These are phyloP conservation scores for Baccha elongata DNA, from an alignment of 2,888 invertebrate species.

Conservation along the genomic window DNA sequence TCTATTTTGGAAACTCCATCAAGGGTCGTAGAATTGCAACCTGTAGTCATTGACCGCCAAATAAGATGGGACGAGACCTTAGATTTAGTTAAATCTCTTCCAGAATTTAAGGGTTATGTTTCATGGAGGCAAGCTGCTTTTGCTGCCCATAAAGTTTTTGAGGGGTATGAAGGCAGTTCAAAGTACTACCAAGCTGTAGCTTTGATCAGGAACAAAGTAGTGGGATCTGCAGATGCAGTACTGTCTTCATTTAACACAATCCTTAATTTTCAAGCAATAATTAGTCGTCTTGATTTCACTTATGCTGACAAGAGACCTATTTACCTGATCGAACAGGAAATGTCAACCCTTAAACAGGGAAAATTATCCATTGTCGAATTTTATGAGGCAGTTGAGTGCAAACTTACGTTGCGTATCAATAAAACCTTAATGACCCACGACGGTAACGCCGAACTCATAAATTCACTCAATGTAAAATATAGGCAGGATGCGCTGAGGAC, in stretches of 20 bases:
- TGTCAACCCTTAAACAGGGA: conserved; percentile 47
- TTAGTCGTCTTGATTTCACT: conserved; percentile 31
- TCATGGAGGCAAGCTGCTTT: conserved; percentile 49
- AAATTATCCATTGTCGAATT: conserved; percentile 39
- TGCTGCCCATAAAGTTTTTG: too few species aligned
- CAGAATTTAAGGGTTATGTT: too few species aligned
- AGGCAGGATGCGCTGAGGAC: conserved; percentile 29
- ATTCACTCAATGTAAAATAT: conserved; percentile 46
- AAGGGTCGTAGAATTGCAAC: conserved; percentile 1
- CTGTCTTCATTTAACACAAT: conserved; percentile 38
- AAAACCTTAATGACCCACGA: conserved; percentile 44
- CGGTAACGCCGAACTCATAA: conserved; percentile 27
- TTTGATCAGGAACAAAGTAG: too few species aligned
- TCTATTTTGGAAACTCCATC: conserved; percentile 23
- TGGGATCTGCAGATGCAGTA: conserved; percentile 41
- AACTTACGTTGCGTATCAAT: conserved; percentile 40
- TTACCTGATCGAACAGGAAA: conserved; percentile 44
- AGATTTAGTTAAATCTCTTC: not conserved
- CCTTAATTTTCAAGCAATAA: conserved; percentile 32
- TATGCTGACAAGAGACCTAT: conserved; percentile 38
- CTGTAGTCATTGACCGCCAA: conserved; percentile 11
- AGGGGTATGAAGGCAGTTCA: too few species aligned
- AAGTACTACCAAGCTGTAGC: too few species aligned
- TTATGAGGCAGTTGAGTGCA: too few species aligned
- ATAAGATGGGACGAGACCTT: conserved; percentile 1